Percentiles rank a stretch among this genome's conserved stretches.
phyloP scores from a whole-genome alignment of 2,888 invertebrate species.

The Apamea monoglypha region DNA sequence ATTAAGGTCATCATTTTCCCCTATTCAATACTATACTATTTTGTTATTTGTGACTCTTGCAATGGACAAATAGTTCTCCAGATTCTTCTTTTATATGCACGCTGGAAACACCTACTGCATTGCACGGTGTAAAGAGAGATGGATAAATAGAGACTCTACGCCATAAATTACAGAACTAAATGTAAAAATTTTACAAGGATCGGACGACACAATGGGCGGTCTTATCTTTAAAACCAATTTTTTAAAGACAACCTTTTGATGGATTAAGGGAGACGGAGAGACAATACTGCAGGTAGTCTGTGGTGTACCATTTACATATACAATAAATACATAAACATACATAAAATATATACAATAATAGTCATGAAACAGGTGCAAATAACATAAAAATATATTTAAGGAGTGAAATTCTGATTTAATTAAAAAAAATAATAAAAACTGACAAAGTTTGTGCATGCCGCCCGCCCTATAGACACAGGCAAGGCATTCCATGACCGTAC shows the following conservation, averaged over 20 bases:
- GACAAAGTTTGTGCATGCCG: too few relatives aligned
- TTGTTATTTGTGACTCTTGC: not conserved
- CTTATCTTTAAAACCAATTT: not conserved
- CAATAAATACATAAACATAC: too few relatives aligned
- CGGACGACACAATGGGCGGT: not conserved
- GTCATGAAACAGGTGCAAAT: too few relatives aligned
- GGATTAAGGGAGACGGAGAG: not conserved
- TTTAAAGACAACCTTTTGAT: too few relatives aligned
- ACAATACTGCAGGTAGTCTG: not conserved
- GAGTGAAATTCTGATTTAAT: too few relatives aligned
- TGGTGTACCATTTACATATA: not conserved
- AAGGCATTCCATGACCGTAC: not conserved
- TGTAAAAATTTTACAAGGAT: not conserved
- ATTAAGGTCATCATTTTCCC: constrained; percentile 18
- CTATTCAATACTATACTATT: not conserved
- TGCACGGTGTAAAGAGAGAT: not conserved
- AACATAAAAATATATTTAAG: too few relatives aligned
- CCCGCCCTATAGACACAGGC: not conserved
- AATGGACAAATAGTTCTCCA: not conserved
- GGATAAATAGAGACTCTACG: too few relatives aligned
- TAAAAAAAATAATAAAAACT: too few relatives aligned
- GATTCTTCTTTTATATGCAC: not conserved
- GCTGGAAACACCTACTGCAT: not conserved
- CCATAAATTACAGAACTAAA: not conserved
- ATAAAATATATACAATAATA: too few relatives aligned